Conservation (phyloP, 2,888 invertebrate species). For the Diaperis boleti region DNA sequence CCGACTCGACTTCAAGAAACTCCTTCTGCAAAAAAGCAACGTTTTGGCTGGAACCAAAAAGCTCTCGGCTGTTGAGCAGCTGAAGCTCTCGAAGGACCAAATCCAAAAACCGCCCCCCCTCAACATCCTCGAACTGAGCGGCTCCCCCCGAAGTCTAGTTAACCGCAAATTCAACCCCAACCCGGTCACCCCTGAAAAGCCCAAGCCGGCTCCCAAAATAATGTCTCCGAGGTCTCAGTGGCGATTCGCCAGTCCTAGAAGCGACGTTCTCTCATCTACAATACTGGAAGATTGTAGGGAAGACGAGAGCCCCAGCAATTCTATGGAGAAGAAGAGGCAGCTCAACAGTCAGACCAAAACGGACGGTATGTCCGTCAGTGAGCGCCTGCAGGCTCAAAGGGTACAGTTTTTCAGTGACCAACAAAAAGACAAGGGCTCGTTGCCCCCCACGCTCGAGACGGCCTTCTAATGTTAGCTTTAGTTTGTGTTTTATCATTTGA, state of each 20-base stretch:
- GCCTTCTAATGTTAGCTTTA: slow-evolving; percentile 66
- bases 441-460: slow-evolving; percentile 73
- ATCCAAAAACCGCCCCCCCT: slow-evolving; percentile 62
- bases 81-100: slow-evolving; percentile 77
- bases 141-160: slow-evolving; percentile 78
- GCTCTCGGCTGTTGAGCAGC: slow-evolving; percentile 83
- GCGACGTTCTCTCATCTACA: slow-evolving; percentile 87
- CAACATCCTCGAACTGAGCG: slow-evolving; percentile 77
- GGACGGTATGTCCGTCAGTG: slow-evolving; percentile 62
- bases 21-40: slow-evolving; percentile 80
- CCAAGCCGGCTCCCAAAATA: slow-evolving; percentile 69
- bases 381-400: slow-evolving; percentile 72
- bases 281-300: slow-evolving; percentile 88
- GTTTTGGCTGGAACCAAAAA: slow-evolving; percentile 71
- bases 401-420: slow-evolving; percentile 69
- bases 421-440: slow-evolving; percentile 51
- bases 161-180: slow-evolving; percentile 71
- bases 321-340: slow-evolving; percentile 69
- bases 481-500: slow-evolving; percentile 47
- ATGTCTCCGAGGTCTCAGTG: slow-evolving; percentile 79
- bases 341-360: slow-evolving; percentile 26
- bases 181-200: slow-evolving; percentile 61
- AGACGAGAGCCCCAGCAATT: slow-evolving; percentile 78
- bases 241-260: slow-evolving; percentile 81
- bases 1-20: slow-evolving; percentile 85